A percentile compares a stretch with the other conserved stretches of the same genome.
Conservation (phyloP, 1,140 invertebrate genomes). For the Lasioglossum albipes region DNA sequence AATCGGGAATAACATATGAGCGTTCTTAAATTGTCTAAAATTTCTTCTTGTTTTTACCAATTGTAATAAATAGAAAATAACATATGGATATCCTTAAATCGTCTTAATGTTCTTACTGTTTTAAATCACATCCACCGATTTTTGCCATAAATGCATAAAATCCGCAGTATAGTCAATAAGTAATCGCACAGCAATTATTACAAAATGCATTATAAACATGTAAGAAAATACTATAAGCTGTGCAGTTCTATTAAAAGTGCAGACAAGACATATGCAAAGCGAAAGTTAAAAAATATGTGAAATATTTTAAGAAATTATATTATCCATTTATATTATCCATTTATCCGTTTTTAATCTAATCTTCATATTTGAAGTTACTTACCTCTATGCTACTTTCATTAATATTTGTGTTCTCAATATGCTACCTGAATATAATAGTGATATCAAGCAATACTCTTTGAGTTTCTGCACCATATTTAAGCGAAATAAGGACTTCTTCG, state of each 20-base stretch:
- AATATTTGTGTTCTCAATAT: not conserved
- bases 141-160: too few relatives aligned
- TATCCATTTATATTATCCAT: not conserved
- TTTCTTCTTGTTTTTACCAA: too few relatives aligned
- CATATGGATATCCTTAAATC: too few relatives aligned
- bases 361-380: conserved; percentile 8
- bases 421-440: conserved; percentile 1
- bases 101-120: too few relatives aligned
- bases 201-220: not conserved
- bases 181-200: not conserved
- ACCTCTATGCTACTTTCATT: not conserved
- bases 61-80: too few relatives aligned
- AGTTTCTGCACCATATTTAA: too few relatives aligned
- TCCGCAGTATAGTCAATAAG: too few relatives aligned
- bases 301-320: not conserved
- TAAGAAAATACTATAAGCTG: not conserved
- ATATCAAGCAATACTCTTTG: too few relatives aligned
- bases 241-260: not conserved
- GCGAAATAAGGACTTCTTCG: too few relatives aligned
- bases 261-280: conserved; percentile 17
- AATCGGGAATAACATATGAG: too few relatives aligned
- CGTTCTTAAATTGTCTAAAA: too few relatives aligned
- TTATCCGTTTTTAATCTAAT: not conserved
- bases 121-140: too few relatives aligned
- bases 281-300: not conserved